A percentile compares a stretch with the other conserved stretches of the same genome.
phyloP scores from a whole-genome alignment of 2,113 vertebrate species.

The Urocynchramus pylzowi region DNA sequence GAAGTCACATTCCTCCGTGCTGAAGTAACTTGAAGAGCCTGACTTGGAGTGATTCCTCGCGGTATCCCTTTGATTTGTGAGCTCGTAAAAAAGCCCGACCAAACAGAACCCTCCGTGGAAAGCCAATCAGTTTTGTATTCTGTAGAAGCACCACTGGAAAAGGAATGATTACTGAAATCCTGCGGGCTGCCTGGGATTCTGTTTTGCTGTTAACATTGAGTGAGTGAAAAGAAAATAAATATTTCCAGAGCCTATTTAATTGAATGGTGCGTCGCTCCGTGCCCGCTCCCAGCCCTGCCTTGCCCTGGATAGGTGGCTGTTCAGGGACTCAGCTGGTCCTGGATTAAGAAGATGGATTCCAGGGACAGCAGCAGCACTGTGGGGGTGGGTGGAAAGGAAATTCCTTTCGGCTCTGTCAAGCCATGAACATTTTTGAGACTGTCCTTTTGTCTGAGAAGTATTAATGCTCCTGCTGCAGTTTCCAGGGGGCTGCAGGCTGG shows the following conservation, averaged over 20 bases:
- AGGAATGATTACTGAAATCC: not conserved
- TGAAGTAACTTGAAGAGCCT: not conserved
- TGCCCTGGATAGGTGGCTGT: not conserved
- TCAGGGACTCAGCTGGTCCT: fast-evolving
- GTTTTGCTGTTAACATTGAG: conserved; percentile 29
- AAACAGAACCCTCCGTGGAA: not conserved
- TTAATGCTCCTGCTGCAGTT: not conserved
- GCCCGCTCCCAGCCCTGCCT: not conserved
- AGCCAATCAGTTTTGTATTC: not conserved
- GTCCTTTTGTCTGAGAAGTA: not conserved
- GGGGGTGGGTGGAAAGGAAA: not conserved
- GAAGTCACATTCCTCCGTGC: not conserved
- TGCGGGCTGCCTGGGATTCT: conserved; percentile 29
- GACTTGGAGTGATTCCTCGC: not conserved
- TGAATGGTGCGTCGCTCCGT: not conserved
- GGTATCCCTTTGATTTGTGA: not conserved
- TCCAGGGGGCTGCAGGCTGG: not conserved
- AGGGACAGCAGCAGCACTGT: not conserved
- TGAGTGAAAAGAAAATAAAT: conserved; percentile 71
- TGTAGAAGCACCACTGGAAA: not conserved
- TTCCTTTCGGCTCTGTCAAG: not conserved
- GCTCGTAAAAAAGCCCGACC: not conserved
- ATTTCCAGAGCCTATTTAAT: conserved; percentile 48
- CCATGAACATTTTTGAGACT: not conserved
- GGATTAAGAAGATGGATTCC: not conserved